A percentile compares a stretch with the other conserved stretches of the same genome.
phyloP scores from a whole-genome alignment of 2,113 vertebrate species.

The Apteryx mantelli region DNA sequence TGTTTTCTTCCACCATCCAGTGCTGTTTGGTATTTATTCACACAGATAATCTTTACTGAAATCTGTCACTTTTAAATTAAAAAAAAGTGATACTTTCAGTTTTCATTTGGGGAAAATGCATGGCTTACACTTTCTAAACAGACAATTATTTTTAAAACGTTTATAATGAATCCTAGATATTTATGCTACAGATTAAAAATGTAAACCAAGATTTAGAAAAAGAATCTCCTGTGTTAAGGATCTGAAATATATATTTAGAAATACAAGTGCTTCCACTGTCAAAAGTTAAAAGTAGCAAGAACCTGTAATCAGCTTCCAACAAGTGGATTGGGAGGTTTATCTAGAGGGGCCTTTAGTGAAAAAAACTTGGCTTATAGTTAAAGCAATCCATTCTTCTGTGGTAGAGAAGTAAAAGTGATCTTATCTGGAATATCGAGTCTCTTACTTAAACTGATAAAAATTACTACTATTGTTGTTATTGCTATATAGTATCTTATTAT shows the following conservation, averaged over 20 bases:
- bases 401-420: background rate
- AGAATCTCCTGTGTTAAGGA: background rate
- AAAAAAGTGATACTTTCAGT: background rate
- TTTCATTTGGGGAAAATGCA: background rate
- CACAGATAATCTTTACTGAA: background rate
- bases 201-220: background rate
- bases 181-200: background rate
- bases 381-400: background rate
- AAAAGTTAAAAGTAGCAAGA: background rate
- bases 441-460: background rate
- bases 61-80: background rate
- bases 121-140: background rate
- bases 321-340: background rate
- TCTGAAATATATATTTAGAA: background rate
- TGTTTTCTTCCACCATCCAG: background rate
- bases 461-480: background rate
- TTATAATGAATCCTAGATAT: background rate
- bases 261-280: background rate
- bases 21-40: background rate
- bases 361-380: background rate
- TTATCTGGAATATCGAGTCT: background rate
- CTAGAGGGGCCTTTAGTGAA: background rate
- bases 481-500: background rate
- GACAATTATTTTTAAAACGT: background rate
- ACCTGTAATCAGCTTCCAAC: background rate